A percentile compares a stretch with the other conserved stretches of the same genome.
phyloP scores from a whole-genome alignment of 2,888 invertebrate genomes.

The Scaptomyza parva region DNA sequence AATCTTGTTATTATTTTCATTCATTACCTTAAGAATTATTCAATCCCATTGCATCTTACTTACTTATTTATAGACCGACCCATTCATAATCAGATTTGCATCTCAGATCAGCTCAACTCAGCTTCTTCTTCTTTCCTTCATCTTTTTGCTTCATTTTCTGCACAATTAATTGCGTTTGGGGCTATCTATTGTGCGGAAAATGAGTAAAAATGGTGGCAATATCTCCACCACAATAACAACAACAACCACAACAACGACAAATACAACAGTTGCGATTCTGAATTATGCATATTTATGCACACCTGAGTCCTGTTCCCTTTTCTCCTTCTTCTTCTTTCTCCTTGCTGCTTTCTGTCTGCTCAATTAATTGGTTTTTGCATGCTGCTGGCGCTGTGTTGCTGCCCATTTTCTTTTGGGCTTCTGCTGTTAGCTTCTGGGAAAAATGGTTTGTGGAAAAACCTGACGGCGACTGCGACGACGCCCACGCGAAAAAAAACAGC shows the following conservation, averaged over 20 bases:
- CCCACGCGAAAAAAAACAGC: slow-evolving; percentile 33
- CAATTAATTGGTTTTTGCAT: slow-evolving; percentile 69
- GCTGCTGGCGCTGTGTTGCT: slow-evolving; percentile 2
- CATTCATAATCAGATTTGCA: slow-evolving; percentile 13
- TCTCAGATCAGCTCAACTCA: too few relatives aligned
- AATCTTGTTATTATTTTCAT: too few relatives aligned
- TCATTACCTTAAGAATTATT: slow-evolving; percentile 1
- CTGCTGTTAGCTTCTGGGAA: slow-evolving; percentile 11
- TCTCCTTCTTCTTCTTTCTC: neutral
- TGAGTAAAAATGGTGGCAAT: slow-evolving; percentile 28
- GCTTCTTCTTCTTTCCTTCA: neutral
- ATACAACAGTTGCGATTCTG: slow-evolving; percentile 22
- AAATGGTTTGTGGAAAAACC: slow-evolving; percentile 22
- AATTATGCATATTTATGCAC: slow-evolving; percentile 78
- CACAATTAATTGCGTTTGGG: slow-evolving; percentile 33
- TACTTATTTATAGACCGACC: slow-evolving; percentile 7
- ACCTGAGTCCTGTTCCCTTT: slow-evolving; percentile 46
- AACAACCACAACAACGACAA: neutral
- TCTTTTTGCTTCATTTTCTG: neutral
- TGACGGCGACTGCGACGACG: slow-evolving; percentile 1
- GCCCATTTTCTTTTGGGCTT: slow-evolving; percentile 18
- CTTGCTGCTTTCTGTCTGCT: slow-evolving; percentile 20
- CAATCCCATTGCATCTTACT: too few relatives aligned
- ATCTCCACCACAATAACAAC: neutral
- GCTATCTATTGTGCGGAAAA: slow-evolving; percentile 32